A percentile compares a stretch with the other conserved stretches of the same genome.
phyloP scores from a whole-genome alignment of 2,888 invertebrate genomes.

The Cheilosia variabilis region DNA sequence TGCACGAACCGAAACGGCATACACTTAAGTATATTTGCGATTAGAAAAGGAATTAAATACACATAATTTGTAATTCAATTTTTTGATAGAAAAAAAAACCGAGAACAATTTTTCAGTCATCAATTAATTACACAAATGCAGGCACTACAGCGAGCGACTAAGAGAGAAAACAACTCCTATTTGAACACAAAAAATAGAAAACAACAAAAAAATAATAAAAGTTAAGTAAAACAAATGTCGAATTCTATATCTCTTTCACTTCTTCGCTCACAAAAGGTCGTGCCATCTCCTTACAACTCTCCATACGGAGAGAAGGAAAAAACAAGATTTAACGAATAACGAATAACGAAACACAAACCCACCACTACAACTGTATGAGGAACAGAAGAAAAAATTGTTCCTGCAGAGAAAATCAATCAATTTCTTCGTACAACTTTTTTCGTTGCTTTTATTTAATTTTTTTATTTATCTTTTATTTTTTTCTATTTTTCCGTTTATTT shows the following conservation, averaged over 20 bases:
- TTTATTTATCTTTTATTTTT: slow-evolving; percentile 27
- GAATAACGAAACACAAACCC: slow-evolving; percentile 62
- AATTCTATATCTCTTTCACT: slow-evolving; percentile 21
- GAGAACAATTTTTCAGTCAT: slow-evolving; percentile 55
- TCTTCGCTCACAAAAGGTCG: slow-evolving; percentile 21
- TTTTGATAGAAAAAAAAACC: slow-evolving; percentile 31
- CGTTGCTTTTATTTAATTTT: slow-evolving; percentile 41
- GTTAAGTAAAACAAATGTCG: slow-evolving; percentile 52
- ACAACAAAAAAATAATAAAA: slow-evolving; percentile 20
- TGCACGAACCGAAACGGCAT: background rate
- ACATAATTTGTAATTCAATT: slow-evolving; percentile 16
- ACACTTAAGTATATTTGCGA: background rate
- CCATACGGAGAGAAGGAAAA: slow-evolving; percentile 34
- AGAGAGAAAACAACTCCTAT: slow-evolving; percentile 30
- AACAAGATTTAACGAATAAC: slow-evolving; percentile 61
- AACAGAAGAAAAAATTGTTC: slow-evolving; percentile 55
- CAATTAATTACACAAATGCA: slow-evolving; percentile 70
- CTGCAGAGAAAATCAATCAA: slow-evolving; percentile 74
- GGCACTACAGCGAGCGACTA: slow-evolving; percentile 47
- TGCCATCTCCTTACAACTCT: slow-evolving; percentile 28
- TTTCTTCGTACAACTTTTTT: slow-evolving; percentile 69
- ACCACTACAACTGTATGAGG: slow-evolving; percentile 53
- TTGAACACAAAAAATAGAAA: slow-evolving; percentile 23
- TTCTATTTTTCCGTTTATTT: slow-evolving; percentile 57
- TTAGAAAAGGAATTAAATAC: background rate